phyloP scores from a whole-genome alignment of 1,140 invertebrate genomes.

The Lucilia cuprina region DNA sequence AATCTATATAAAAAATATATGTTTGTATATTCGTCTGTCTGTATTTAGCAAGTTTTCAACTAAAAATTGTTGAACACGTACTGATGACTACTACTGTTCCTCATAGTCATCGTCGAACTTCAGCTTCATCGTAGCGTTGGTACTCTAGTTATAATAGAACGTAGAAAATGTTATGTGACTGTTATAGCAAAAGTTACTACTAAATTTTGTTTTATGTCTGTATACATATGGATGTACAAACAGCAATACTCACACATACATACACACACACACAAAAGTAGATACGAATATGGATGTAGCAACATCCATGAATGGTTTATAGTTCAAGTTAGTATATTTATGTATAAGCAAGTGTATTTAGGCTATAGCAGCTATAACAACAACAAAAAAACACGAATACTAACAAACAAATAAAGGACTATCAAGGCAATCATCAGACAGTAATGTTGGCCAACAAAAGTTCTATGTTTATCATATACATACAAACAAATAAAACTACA shows the following conservation, averaged over 20 bases:
- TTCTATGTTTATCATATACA: not conserved
- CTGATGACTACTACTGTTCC: not conserved
- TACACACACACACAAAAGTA: not conserved
- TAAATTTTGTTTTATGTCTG: conserved; percentile 12
- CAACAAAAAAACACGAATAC: not conserved
- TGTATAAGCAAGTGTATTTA: not conserved
- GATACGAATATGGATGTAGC: not conserved
- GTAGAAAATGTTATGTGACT: not conserved
- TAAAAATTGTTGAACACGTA: not conserved
- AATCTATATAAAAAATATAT: not conserved
- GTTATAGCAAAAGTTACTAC: not conserved
- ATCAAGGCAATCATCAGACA: conserved; percentile 14
- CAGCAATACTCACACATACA: not conserved
- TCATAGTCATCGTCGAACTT: not conserved
- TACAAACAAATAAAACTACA: not conserved
- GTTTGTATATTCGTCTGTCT: not conserved
- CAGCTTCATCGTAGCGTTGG: not conserved
- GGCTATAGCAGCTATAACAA: not conserved
- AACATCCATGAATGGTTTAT: not conserved
- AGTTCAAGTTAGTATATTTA: not conserved
- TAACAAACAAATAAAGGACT: not conserved
- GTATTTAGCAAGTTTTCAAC: not conserved
- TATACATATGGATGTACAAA: not conserved
- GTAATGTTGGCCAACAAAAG: conserved; percentile 17
- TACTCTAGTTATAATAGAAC: not conserved